Evolutionary conservation across 2,797 vertebrate genomes (phyloP), one percentile per base, ranked within the genome.

Genomic region (Orestias chungarensis): DNA sequence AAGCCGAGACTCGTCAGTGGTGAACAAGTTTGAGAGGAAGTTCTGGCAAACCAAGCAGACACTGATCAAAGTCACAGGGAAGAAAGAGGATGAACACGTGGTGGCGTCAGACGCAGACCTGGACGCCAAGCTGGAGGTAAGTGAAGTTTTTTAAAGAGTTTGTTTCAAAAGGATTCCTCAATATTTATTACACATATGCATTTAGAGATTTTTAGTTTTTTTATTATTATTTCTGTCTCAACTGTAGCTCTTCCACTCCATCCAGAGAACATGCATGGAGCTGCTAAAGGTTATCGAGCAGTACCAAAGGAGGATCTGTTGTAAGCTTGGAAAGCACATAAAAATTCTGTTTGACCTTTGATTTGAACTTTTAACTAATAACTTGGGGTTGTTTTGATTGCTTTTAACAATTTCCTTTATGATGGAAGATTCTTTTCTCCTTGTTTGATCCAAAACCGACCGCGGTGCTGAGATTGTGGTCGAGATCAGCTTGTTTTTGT

Each of bases 21-120:
- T 98, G 74, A 99, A 97, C 93, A 97, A 96, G 91, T 97, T 99
- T 94, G 97, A 97, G 84, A 96, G 97, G 93, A 97, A 96, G 75
- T 99, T 97, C 83, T 99, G 98, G 97, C 98, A 97, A 88, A 99
- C 97, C 54, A 99, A 98, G 70, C 98, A 99, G 93, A 96, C 96
- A 0, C 95, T 99, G 71, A 97, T 99, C 87, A 98, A 96, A 92
- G 98, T 96, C 75, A 99, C 97, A 0, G 97, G 97, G 44, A 98
- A 98, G 93, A 98, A 98, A 68, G 96, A 99, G 82, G 98, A 99
- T 67, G 96, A 98, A 1, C 95, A 98, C 9, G 97, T 99, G 15
- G 97, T 99, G 43, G 96, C 97, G 38, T 99, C 98, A 0, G 97
- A 99, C 17, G 96, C 97, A 2, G 97, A 98, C 73, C 93, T 99